Base-by-base conservation (phyloP, 2,797 vertebrate species). In the Rhynchonycteris naso region DNA sequence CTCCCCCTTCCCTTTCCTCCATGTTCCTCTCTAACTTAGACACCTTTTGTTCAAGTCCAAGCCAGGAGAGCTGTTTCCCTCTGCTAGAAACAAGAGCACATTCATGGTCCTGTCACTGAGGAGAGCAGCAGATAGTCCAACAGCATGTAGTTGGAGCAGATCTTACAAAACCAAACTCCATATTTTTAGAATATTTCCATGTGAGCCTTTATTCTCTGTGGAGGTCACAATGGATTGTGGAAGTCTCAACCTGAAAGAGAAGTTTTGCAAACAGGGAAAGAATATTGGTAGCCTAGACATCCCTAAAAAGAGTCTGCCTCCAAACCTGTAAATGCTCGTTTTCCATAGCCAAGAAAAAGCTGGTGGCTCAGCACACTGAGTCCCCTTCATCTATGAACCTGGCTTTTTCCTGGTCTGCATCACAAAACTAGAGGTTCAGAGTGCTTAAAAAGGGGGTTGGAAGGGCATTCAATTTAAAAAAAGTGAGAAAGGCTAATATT, bases 281-380 rank as follows among this genome's bases (percentile, higher is more conserved):
- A 54, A 86, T 78, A 76, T 63, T 63, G 68, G 72, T 30, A 88
- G 78, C n/a, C 72, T 87, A 54, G 50, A 68, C 79, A 35, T 28
- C 78, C 74, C 85, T 93, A 75, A 78, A 94, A 76, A 66, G 38
- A 81, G 88, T 74, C 78, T 75, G 47, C 82, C 33, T 35, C 24
- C 68, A 92, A 69, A 59, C 19, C 72, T 93, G 38, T 59, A 94
- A 91, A 76, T 69, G 59, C n/a, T 87, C 26, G 82, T 71, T 90
- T 78, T 81, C 85, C 83, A 76, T n/a, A 35, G 59, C 72, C 75
- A 33, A 84, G 66, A 26, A 79, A 96, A 90, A 65, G 43, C 38
- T 50, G 68, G 59, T 43, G 59, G 30, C 28, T 78, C 33, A 22
- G n/a, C 59, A 26, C 30, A 58, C 30, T 50, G 54, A 7, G 11